Conservation (phyloP, 2,797 vertebrate species). For the Cynopterus sphinx region DNA sequence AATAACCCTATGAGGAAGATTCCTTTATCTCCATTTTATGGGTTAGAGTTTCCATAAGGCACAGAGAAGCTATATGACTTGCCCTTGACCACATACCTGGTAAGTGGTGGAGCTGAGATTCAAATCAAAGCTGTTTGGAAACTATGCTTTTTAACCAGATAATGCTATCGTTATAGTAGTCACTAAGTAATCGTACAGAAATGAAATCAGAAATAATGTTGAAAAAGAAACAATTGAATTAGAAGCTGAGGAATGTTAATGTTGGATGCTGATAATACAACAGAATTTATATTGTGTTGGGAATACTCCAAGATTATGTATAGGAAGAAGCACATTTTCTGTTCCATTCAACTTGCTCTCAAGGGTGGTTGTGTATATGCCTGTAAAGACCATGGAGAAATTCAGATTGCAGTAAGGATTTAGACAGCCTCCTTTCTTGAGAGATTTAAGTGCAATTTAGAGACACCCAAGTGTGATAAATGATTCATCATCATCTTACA, state of each 20-base stretch:
- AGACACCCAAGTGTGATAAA: neutral
- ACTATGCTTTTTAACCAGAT: neutral
- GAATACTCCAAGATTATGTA: neutral
- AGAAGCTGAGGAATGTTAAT: neutral
- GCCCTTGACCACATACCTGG: neutral
- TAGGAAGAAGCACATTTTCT: neutral
- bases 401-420: neutral
- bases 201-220: neutral
- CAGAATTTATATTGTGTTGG: neutral
- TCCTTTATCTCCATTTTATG: neutral
- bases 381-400: neutral
- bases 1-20: neutral
- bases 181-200: neutral
- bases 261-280: neutral
- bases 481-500: slow-evolving; percentile 40
- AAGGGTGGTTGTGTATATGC: neutral
- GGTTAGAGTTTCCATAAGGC: neutral
- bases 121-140: neutral
- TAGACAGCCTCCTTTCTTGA: neutral
- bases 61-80: neutral
- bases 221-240: neutral
- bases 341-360: neutral
- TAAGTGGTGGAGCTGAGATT: neutral
- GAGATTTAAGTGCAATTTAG: slow-evolving; percentile 1
- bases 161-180: neutral